Evolutionary conservation across 2,797 vertebrate species (phyloP).

Genomic region (Pterois miles): DNA sequence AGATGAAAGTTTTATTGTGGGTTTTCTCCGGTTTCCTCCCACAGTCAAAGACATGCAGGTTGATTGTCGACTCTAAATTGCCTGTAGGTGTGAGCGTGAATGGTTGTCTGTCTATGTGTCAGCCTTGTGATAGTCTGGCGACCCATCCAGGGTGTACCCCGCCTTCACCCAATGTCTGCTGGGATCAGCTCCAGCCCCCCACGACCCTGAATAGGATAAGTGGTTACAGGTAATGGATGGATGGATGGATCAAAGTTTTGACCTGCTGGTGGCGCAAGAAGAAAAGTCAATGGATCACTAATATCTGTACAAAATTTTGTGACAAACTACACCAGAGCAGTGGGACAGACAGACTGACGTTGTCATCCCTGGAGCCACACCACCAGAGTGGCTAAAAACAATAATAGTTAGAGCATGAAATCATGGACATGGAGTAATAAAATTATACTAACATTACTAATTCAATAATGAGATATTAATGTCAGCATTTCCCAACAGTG

Average conservation of each 20-base stretch:
- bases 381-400: neutral
- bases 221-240: too few species aligned
- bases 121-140: too few species aligned
- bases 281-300: neutral
- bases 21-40: too few species aligned
- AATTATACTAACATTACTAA: conserved; percentile 3
- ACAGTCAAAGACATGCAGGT: too few species aligned
- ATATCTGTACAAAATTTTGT: neutral
- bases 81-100: too few species aligned
- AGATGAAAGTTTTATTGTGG: neutral
- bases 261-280: neutral
- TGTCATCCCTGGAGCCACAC: neutral
- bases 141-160: too few species aligned
- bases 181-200: too few species aligned
- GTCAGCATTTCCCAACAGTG: neutral
- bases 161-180: too few species aligned
- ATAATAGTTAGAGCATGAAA: conserved; percentile 1
- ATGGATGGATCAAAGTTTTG: neutral
- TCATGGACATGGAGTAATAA: neutral
- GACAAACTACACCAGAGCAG: neutral
- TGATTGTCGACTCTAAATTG: too few species aligned
- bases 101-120: too few species aligned
- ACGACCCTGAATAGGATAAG: too few species aligned
- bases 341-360: neutral
- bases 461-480: conserved; percentile 22